Percentiles rank a stretch among this genome's conserved stretches.
Evolutionary conservation across 2,888 invertebrate species (phyloP).

Genomic region (Cacoxenus indagator): DNA sequence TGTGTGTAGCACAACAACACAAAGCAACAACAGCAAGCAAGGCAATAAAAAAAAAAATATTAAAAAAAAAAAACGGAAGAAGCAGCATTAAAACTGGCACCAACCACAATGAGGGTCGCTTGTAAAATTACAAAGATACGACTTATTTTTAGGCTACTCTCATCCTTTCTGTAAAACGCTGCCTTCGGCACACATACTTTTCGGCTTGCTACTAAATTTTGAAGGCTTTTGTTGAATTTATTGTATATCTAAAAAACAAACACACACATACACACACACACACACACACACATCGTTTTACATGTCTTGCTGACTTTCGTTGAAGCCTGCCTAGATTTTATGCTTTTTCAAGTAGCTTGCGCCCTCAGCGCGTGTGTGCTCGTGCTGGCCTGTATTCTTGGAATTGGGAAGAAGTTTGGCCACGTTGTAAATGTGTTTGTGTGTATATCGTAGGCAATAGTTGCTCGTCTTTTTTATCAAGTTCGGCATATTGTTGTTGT

Average conservation of each 20-base stretch:
- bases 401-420: neutral
- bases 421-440: neutral
- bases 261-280: slow-evolving; percentile 33
- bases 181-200: slow-evolving; percentile 1
- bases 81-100: slow-evolving; percentile 40
- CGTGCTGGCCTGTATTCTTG: neutral
- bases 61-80: slow-evolving; percentile 34
- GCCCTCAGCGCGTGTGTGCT: neutral
- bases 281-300: slow-evolving; percentile 33
- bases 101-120: slow-evolving; percentile 60
- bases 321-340: slow-evolving; percentile 7
- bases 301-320: slow-evolving; percentile 20
- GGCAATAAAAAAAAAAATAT: slow-evolving; percentile 29
- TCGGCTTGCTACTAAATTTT: slow-evolving; percentile 26
- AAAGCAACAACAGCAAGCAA: slow-evolving; percentile 35
- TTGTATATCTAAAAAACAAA: slow-evolving; percentile 36
- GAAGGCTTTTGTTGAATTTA: slow-evolving; percentile 58
- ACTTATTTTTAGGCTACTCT: slow-evolving; percentile 55
- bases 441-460: slow-evolving; percentile 8
- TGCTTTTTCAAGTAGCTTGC: slow-evolving; percentile 1
- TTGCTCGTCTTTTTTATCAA: slow-evolving; percentile 7
- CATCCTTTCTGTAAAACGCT: slow-evolving; percentile 34
- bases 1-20: slow-evolving; percentile 48
- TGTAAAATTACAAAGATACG: slow-evolving; percentile 47
- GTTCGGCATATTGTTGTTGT: neutral